A percentile compares a stretch with the other conserved stretches of the same genome.
Evolutionary conservation across 2,888 invertebrate genomes (phyloP).

Genomic region (Serrognathus titanus): DNA sequence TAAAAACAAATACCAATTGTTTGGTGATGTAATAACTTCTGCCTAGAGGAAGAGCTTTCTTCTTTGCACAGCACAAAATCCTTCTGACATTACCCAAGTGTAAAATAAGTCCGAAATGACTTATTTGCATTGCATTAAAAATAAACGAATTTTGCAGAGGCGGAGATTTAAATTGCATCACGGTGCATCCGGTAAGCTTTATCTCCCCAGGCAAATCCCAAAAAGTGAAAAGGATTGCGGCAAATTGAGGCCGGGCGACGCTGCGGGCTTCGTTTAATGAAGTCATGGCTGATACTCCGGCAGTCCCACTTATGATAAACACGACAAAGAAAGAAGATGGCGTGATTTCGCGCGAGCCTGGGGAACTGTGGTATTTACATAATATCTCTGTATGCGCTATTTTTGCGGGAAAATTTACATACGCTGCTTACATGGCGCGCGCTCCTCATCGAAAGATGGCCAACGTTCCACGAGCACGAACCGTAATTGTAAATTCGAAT

Average conservation of each 20-base stretch:
- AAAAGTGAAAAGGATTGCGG: neutral
- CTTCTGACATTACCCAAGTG: neutral
- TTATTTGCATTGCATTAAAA: neutral
- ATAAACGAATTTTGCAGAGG: slow-evolving; percentile 1
- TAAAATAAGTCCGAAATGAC: neutral
- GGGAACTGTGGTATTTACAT: neutral
- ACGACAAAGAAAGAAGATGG: neutral
- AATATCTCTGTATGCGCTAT: neutral
- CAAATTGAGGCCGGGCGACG: neutral
- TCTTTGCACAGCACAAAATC: too few relatives aligned
- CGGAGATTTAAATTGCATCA: slow-evolving; percentile 1
- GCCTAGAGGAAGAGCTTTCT: too few relatives aligned
- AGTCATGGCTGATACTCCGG: neutral
- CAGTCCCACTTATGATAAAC: neutral
- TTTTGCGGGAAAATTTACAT: too few relatives aligned
- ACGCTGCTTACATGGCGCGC: too few relatives aligned
- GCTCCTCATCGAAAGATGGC: too few relatives aligned
- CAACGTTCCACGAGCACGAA: too few relatives aligned
- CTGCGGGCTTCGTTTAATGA: slow-evolving; percentile 2
- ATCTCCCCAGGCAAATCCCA: neutral
- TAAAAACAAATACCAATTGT: too few relatives aligned
- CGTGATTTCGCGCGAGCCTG: neutral
- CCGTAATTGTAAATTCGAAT: too few relatives aligned
- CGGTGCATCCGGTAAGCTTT: neutral
- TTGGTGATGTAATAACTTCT: too few relatives aligned